Base-by-base conservation (phyloP, 1,140 invertebrate genomes). In the Saccostrea echinata region DNA sequence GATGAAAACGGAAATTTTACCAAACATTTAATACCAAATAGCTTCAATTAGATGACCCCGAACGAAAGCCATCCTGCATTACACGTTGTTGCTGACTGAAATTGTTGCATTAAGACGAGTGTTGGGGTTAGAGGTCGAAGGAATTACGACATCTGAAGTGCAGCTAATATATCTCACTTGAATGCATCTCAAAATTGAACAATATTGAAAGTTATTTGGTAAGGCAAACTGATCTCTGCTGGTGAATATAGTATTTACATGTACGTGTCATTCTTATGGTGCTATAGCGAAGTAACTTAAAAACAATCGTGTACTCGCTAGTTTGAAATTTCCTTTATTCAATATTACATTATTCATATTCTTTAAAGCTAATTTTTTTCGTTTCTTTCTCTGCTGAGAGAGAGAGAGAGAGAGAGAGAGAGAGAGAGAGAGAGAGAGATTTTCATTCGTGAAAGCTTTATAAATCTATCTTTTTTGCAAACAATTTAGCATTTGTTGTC, bases 1-100 rank as follows among this genome's bases (percentile, higher is more conserved):
- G 86, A 87, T 87, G 76, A 87, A 87, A 87, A 82, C 86, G 86
- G 86, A 87, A 87, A 87, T 87, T 87, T 87, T 87, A 68, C 86
- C 81, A 80, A 82, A 87, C 86, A 87, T 87, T 87, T 87, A 87
- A 87, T 87, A 76, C 80, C 53, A 68, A 82, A 82, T 82, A 55
- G 76, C 43, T 68, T 82, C 52, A 82, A 61, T 57, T 84, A 80
- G 35, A 82, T 83, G 86, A 87, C 86, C 86, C 86, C 27, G 53
- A 82, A 61, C 86, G 76, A 80, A 57, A 53, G 76, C 27, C 86
- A 83, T 87, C 53, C 83, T 87, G 81, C 43, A 83, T 83, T 83
- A 52, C 51, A 53, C 43, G 68, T 76, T 76, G 68, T 30, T 76
- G 68, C 68, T 76, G 68, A 76, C 68, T 76, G 30, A 76, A 76